Evolutionary conservation across 2,113 vertebrate genomes (phyloP), one percentile per base, ranked within the genome.

Genomic region (Cavia aperea): DNA sequence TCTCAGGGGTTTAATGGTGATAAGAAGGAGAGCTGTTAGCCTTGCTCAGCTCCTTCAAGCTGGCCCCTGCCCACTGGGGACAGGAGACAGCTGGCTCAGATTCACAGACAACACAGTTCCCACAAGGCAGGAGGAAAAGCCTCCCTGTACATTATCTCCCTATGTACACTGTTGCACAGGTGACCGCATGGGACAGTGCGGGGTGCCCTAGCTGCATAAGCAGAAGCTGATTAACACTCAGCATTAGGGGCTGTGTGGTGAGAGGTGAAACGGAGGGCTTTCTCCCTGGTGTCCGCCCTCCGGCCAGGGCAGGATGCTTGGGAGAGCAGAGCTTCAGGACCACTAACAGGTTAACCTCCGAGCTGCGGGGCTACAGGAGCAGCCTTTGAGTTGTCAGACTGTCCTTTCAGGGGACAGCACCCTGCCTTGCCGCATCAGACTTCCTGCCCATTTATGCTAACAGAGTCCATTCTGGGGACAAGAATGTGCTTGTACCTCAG

Each of bases 391-490:
- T 95, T 77, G 94, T 88, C 94, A 96, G 90, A 78, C 84, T 85
- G 84, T 81, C 73, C 58, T 90, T 93, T 92, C 62, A 18, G 73
- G 33, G 36, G 79, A 77, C 63, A 49, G 89, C 89, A 70, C 87
- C 93, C 90, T 36, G 93, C 86, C 92, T 86, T 82, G 92, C 93
- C 82, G 51, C 79, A 29, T 78, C 89, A 78, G 91, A 86, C 90
- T 93, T 95, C 95, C 79, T 29, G 88, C 87, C 90, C 78, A 73
- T 60, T 95, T 58, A 92, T 78, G 95, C 77, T 85, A 92, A 94
- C 36, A 36, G 94, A 77, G 94, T 83, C 94, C 95, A 77, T 65
- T 49, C 92, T 12, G 51, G 93, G 95, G 94, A 68, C 87, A 77
- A 87, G 85, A 54, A 89, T 62, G 86, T 60, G 87, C 93, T 88